These are phyloP conservation scores for Epinephelus coioides DNA, from an alignment of 2,797 vertebrate genomes.

Conservation along the genomic window DNA sequence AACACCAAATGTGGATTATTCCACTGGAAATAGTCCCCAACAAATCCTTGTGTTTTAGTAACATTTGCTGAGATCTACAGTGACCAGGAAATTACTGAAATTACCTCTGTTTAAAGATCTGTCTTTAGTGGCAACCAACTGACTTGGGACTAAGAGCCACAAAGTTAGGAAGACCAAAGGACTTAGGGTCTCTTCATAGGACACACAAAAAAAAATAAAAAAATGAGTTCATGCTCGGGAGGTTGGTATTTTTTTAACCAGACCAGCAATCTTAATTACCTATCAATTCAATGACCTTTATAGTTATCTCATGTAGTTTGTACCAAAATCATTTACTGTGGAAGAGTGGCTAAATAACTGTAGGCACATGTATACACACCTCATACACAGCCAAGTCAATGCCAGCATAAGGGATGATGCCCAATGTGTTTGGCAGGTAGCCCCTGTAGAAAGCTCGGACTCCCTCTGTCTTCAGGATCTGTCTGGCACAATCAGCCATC, in stretches of 20 bases:
- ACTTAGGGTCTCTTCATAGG: background rate
- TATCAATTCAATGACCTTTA: background rate
- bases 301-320: background rate
- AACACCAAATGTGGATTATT: too few species aligned
- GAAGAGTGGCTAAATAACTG: background rate
- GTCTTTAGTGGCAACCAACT: background rate
- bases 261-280: background rate
- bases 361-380: slow-evolving; percentile 76
- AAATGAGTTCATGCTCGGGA: background rate
- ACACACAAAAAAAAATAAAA: background rate
- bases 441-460: slow-evolving; percentile 92
- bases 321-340: background rate
- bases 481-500: slow-evolving; percentile 91
- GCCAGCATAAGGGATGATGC: slow-evolving; percentile 96
- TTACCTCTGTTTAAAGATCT: background rate
- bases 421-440: slow-evolving; percentile 94
- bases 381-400: slow-evolving; percentile 96
- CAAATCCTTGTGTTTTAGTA: too few species aligned
- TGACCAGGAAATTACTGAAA: too few species aligned
- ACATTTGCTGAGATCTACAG: too few species aligned
- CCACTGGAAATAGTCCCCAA: too few species aligned
- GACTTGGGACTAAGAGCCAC: background rate
- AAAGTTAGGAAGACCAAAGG: background rate
- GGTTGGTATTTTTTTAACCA: background rate
- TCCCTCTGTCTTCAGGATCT: slow-evolving; percentile 91